Base-by-base conservation (phyloP, 2,888 invertebrate genomes). In the Epinotia nisella region DNA sequence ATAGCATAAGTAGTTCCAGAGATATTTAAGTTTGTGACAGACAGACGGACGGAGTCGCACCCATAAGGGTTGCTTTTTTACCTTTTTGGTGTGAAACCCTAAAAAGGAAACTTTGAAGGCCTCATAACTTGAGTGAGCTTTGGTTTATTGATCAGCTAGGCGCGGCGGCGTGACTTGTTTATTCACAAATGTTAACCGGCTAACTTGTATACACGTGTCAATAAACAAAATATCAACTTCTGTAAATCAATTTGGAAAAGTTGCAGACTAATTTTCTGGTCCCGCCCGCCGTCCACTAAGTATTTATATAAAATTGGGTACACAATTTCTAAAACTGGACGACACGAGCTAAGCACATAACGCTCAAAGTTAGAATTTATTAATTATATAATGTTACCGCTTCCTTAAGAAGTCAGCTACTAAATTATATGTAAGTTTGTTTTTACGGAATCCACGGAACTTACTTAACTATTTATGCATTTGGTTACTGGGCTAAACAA, bases 61-160 rank as follows among this genome's bases (percentile, higher is more conserved):
- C n/a, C n/a, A n/a, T n/a, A n/a, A n/a, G n/a, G n/a, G n/a, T n/a
- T n/a, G n/a, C n/a, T n/a, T n/a, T n/a, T n/a, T n/a, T n/a, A n/a
- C n/a, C n/a, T n/a, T n/a, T n/a, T n/a, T n/a, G n/a, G n/a, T n/a
- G n/a, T n/a, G n/a, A n/a, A n/a, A n/a, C n/a, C n/a, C n/a, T n/a
- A n/a, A n/a, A n/a, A 72, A 69, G 71, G 73, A 74, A 82, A 82
- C 78, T 83, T 82, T 75, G 76, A 81, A 83, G 82, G 82, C 59
- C 74, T 70, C 70, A 70, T 66, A 81, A 82, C 75, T 82, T 80
- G 70, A 55, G 75, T 75, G 66, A 78, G 78, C 78, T 81, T 79
- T 80, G 80, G 79, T 82, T 82, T 82, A 84, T 84, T 77, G 85
- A 83, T 81, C 78, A 74, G 73, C 68, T 53, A 70, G 75, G 71